These are phyloP conservation scores for Drosophila limbata DNA, from an alignment of 2,888 invertebrate genomes.

Conservation along the genomic window DNA sequence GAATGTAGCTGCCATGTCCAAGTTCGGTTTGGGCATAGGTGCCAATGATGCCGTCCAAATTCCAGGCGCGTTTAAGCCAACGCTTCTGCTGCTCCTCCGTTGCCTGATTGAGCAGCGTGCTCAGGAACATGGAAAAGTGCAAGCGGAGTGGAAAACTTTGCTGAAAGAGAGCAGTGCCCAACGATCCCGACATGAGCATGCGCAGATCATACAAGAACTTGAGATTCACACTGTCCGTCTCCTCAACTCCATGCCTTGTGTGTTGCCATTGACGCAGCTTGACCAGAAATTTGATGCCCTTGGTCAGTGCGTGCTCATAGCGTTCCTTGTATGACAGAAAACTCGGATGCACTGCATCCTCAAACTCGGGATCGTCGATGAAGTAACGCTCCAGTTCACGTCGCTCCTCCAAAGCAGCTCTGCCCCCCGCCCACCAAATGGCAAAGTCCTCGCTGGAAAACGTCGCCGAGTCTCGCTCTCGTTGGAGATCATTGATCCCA, in stretches of 20 bases:
- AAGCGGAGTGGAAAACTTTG: slow-evolving; percentile 87
- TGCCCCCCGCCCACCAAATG: slow-evolving; percentile 81
- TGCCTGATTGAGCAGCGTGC: slow-evolving; percentile 93
- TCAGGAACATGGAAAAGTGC: slow-evolving; percentile 97
- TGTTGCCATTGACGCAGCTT: slow-evolving; percentile 89
- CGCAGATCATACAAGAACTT: slow-evolving; percentile 69
- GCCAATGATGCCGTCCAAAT: slow-evolving; percentile 92
- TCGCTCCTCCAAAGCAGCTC: slow-evolving; percentile 54
- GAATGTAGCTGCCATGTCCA: slow-evolving; percentile 96
- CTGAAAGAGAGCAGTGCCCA: slow-evolving; percentile 80
- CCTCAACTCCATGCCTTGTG: slow-evolving; percentile 82
- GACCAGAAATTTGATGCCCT: slow-evolving; percentile 86
- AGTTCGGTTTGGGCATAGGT: slow-evolving; percentile 98
- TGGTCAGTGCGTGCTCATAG: slow-evolving; percentile 72
- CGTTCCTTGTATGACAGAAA: slow-evolving; percentile 79
- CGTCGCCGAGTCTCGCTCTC: slow-evolving; percentile 69
- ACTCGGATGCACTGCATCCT: slow-evolving; percentile 65
- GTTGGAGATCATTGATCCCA: slow-evolving; percentile 63
- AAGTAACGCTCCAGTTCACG: slow-evolving; percentile 72
- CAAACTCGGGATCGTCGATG: slow-evolving; percentile 71
- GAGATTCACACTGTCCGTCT: slow-evolving; percentile 84
- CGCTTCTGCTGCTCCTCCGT: slow-evolving; percentile 93
- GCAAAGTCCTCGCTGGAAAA: slow-evolving; percentile 76
- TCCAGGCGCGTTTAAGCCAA: slow-evolving; percentile 94
- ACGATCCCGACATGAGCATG: slow-evolving; percentile 69